A percentile compares a stretch with the other conserved stretches of the same genome.
Conservation (phyloP, 1,140 invertebrate genomes). For the Drosophila seguyi region DNA sequence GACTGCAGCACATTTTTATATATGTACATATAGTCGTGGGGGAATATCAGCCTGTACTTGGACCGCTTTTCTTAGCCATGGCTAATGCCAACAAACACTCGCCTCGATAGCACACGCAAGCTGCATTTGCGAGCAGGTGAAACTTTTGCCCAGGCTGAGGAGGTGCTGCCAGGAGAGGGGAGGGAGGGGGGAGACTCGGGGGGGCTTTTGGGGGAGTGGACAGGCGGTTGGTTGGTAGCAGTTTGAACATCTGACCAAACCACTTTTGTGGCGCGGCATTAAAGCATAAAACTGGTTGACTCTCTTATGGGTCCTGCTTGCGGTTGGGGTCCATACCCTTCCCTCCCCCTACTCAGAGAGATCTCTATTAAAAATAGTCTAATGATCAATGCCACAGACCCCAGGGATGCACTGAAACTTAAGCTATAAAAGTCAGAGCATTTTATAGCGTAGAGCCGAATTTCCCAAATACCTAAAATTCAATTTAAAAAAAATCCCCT, state of each 20-base stretch:
- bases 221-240: conserved; percentile 31
- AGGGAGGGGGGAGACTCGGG: background rate
- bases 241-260: conserved; percentile 75
- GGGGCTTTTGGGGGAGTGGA: conserved; percentile 36
- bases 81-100: conserved; percentile 71
- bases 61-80: conserved; percentile 49
- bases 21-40: conserved; percentile 7
- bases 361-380: conserved; percentile 81
- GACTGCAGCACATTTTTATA: conserved; percentile 50
- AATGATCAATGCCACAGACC: conserved; percentile 65
- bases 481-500: too few species aligned
- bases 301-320: conserved; percentile 50
- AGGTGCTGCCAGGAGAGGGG: background rate
- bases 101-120: conserved; percentile 57
- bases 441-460: too few species aligned
- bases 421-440: too few species aligned
- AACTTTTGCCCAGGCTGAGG: conserved; percentile 50
- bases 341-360: conserved; percentile 14
- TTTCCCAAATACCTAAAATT: background rate
- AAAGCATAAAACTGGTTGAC: conserved; percentile 50
- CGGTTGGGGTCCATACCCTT: conserved; percentile 8
- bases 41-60: conserved; percentile 35
- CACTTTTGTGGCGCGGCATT: conserved; percentile 64
- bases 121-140: conserved; percentile 76
- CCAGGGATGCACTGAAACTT: background rate